These are phyloP conservation scores for Malaclemys terrapin DNA, from an alignment of 2,113 vertebrate genomes.

Conservation along the genomic window DNA sequence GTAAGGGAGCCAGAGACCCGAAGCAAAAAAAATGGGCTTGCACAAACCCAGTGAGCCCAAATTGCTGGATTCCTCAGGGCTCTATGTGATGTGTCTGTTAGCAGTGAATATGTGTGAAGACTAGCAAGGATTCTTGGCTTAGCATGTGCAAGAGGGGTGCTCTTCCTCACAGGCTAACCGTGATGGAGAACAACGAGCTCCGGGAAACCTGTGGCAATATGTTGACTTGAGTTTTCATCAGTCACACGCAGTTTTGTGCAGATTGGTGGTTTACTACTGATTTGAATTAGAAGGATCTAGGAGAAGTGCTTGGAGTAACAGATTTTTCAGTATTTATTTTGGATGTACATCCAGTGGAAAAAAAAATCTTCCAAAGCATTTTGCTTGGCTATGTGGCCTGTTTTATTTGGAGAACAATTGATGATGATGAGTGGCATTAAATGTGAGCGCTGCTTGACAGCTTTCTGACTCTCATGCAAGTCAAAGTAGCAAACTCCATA, in stretches of 20 bases:
- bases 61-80: not conserved
- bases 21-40: not conserved
- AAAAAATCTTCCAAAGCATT: slow-evolving; percentile 83
- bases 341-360: slow-evolving; percentile 83
- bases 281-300: slow-evolving; percentile 60
- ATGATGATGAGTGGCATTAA: slow-evolving; percentile 83
- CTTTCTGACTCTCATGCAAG: slow-evolving; percentile 39
- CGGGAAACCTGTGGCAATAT: slow-evolving; percentile 67
- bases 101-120: not conserved
- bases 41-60: not conserved
- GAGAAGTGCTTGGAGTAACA: slow-evolving; percentile 73
- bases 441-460: slow-evolving; percentile 52
- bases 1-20: not conserved
- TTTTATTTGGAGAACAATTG: slow-evolving; percentile 85
- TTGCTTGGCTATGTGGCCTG: slow-evolving; percentile 74
- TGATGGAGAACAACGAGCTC: slow-evolving; percentile 61
- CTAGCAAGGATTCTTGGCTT: slow-evolving; percentile 16
- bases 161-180: slow-evolving; percentile 36
- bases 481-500: slow-evolving; percentile 35
- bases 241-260: not conserved
- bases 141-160: slow-evolving; percentile 2
- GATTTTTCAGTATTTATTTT: slow-evolving; percentile 83
- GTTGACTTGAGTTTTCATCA: slow-evolving; percentile 78
- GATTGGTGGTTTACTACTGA: slow-evolving; percentile 44
- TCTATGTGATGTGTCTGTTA: not conserved